Base-by-base conservation (phyloP, 1,140 invertebrate species). In the Oryzaephilus surinamensis region DNA sequence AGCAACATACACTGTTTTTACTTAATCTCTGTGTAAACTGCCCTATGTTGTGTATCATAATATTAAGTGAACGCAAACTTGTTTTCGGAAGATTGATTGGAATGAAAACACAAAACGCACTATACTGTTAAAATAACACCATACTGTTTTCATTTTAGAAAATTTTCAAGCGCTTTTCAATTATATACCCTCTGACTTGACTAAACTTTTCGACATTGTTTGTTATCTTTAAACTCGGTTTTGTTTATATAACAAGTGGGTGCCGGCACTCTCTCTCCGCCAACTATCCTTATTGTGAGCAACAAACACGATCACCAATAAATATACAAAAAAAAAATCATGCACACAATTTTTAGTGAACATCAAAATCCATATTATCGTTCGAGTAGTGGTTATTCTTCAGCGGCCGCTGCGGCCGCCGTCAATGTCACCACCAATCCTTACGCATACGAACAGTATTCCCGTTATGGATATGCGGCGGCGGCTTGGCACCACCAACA, bases 271-370 rank as follows among this genome's bases (percentile, higher is more conserved):
- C n/a, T n/a, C n/a, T n/a, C n/a, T n/a, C n/a, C n/a, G n/a, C n/a
- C n/a, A n/a, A n/a, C n/a, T n/a, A n/a, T n/a, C n/a, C n/a, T n/a
- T n/a, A n/a, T n/a, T n/a, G n/a, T n/a, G n/a, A n/a, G n/a, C n/a
- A n/a, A n/a, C n/a, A n/a, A n/a, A n/a, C n/a, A n/a, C 41, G 38
- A 27, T 19, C 16, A n/a, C 20, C 16, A 6, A 10, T 28, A 27
- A 17, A 19, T 41, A 13, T 30, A 5, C 24, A 13, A 19, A n/a
- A 27, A 15, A 11, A 10, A 17, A 44, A 63, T 54, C 24, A 92
- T 92, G 87, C 86, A 91, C 60, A 84, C 86, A 31, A 67, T 92
- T 42, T 90, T 90, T 62, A 77, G 81, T 41, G 85, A 74, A 32
- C 71, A 89, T 64, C 85, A 89, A 62, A 86, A 82, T 55, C 80